These are phyloP conservation scores for Lymantria monacha DNA, from an alignment of 2,888 invertebrate genomes.

Conservation along the genomic window DNA sequence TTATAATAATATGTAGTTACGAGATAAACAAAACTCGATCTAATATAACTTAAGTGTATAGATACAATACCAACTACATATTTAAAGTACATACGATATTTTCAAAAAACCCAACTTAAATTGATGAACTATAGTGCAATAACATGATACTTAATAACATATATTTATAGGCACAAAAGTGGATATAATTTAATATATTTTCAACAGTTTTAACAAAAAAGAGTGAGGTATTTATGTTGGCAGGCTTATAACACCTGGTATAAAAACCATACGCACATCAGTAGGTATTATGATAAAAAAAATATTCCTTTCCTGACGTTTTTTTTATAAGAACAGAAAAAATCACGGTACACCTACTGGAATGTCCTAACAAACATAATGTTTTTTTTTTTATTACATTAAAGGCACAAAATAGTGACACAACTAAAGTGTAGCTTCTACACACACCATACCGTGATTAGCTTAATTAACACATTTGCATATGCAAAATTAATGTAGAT, in stretches of 20 bases:
- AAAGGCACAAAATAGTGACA: slow-evolving; percentile 78
- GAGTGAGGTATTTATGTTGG: slow-evolving; percentile 47
- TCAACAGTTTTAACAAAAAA: slow-evolving; percentile 68
- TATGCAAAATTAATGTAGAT: slow-evolving; percentile 59
- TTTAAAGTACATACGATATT: slow-evolving; percentile 60
- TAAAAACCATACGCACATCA: slow-evolving; percentile 1
- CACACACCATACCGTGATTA: slow-evolving; percentile 59
- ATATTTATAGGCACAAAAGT: slow-evolving; percentile 75
- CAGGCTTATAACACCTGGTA: slow-evolving; percentile 16
- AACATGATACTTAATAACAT: slow-evolving; percentile 59
- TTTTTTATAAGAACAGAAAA: slow-evolving; percentile 39
- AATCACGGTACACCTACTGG: slow-evolving; percentile 67
- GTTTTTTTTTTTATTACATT: slow-evolving; percentile 52
- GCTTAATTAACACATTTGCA: slow-evolving; percentile 54
- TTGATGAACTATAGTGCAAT: slow-evolving; percentile 65
- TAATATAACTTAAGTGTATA: slow-evolving; percentile 65
- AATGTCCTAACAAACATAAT: slow-evolving; percentile 61
- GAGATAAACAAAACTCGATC: slow-evolving; percentile 75
- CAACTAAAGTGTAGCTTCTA: slow-evolving; percentile 61
- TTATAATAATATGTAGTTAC: slow-evolving; percentile 66
- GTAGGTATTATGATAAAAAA: not conserved
- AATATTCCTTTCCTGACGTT: slow-evolving; percentile 17
- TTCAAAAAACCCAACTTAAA: slow-evolving; percentile 66
- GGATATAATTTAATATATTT: slow-evolving; percentile 55
- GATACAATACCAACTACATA: slow-evolving; percentile 65